These are phyloP conservation scores for Phoeniculus purpureus DNA, from an alignment of 2,797 vertebrate genomes.

Conservation along the genomic window DNA sequence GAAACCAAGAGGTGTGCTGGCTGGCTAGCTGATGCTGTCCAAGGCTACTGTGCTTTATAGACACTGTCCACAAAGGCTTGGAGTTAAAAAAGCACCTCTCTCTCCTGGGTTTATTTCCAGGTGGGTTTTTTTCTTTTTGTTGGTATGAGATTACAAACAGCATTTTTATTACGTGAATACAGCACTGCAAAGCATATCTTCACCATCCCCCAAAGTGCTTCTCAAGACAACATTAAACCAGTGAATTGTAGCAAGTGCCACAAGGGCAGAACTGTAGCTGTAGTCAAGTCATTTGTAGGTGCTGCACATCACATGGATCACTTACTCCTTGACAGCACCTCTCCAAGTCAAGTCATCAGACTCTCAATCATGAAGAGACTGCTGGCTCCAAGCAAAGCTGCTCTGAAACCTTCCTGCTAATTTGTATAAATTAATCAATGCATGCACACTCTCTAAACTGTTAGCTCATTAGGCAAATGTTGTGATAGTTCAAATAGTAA, in stretches of 20 bases:
- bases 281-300: conserved; percentile 14
- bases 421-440: conserved; percentile 4
- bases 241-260: conserved; percentile 42
- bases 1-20: neutral
- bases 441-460: neutral
- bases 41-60: neutral
- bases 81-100: conserved; percentile 55
- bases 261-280: conserved; percentile 58
- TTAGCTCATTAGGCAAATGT: neutral
- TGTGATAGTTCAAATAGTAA: neutral
- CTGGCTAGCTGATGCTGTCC: neutral
- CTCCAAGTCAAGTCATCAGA: conserved; percentile 27
- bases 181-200: conserved; percentile 34
- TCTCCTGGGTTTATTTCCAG: neutral
- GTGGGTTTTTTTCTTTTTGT: neutral
- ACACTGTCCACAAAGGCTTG: neutral
- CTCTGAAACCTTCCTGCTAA: conserved; percentile 16
- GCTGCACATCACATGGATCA: conserved; percentile 59
- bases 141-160: conserved; percentile 13
- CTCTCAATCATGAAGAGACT: neutral
- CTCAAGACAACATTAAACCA: conserved; percentile 61
- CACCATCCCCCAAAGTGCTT: conserved; percentile 30
- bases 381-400: neutral
- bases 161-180: conserved; percentile 52
- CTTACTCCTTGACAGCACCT: conserved; percentile 33